Evolutionary conservation across 2,113 vertebrate genomes (phyloP).

Genomic region (Rhea pennata): DNA sequence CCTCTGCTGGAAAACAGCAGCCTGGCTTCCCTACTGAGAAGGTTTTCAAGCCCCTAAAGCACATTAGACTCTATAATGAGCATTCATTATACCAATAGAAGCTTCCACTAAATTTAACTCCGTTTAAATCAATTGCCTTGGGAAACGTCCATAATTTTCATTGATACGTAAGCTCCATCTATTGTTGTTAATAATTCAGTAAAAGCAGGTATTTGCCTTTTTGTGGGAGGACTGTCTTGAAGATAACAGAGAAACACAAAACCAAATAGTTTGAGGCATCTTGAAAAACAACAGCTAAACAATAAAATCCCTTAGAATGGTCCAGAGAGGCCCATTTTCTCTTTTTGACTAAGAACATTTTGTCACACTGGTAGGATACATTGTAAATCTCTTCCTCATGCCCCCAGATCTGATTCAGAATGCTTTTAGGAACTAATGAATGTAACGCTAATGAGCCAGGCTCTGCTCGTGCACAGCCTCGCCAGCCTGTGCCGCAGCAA

Average conservation of each 20-base stretch:
- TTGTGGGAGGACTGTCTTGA: conserved; percentile 10
- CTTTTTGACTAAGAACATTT: neutral
- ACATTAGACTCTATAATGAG: conserved; percentile 64
- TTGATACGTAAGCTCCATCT: conserved; percentile 39
- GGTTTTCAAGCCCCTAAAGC: conserved; percentile 55
- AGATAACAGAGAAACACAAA: conserved; percentile 20
- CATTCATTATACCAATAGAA: conserved; percentile 63
- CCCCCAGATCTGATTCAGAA: conserved; percentile 39
- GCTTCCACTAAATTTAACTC: conserved; percentile 68
- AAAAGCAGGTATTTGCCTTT: conserved; percentile 57
- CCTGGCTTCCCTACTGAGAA: conserved; percentile 52
- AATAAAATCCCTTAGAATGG: conserved; percentile 1
- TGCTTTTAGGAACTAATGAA: conserved; percentile 45
- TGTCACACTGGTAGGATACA: conserved; percentile 9
- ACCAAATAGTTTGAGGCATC: conserved; percentile 24
- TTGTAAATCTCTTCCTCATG: conserved; percentile 13
- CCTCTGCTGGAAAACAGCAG: conserved; percentile 55
- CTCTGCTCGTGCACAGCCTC: neutral
- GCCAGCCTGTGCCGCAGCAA: neutral
- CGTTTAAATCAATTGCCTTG: conserved; percentile 61
- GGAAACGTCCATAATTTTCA: conserved; percentile 58
- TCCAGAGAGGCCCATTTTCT: neutral
- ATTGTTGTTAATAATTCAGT: conserved; percentile 59
- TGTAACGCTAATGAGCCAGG: conserved; percentile 47
- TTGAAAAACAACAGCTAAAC: conserved; percentile 36